Conservation (phyloP, 1,140 invertebrate genomes). For the Drosophila albomicans region DNA sequence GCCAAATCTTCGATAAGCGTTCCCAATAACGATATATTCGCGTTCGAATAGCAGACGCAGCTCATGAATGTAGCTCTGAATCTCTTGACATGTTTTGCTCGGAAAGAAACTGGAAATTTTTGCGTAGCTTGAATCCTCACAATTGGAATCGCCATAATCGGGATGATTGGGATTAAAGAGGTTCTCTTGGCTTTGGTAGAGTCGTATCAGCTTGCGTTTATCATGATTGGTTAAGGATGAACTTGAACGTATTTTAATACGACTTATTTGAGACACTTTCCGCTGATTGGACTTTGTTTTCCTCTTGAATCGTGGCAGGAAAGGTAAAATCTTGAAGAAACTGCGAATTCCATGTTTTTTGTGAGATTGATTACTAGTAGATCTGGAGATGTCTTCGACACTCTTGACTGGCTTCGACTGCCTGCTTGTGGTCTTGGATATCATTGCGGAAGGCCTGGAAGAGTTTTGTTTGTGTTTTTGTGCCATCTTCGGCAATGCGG, state of each 20-base stretch:
- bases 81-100: not conserved
- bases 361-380: not conserved
- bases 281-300: not conserved
- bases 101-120: conserved; percentile 46
- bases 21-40: conserved; percentile 52
- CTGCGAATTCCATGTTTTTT: conserved; percentile 16
- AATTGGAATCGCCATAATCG: conserved; percentile 49
- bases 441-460: conserved; percentile 60
- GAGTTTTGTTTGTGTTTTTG: conserved; percentile 56
- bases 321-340: conserved; percentile 1
- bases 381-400: not conserved
- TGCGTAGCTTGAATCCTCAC: conserved; percentile 45
- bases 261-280: not conserved
- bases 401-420: conserved; percentile 9
- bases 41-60: conserved; percentile 44
- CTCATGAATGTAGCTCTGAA: conserved; percentile 27
- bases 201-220: conserved; percentile 44
- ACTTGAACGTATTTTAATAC: not conserved
- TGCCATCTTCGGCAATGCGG: conserved; percentile 54
- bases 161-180: conserved; percentile 51
- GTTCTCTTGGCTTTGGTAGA: conserved; percentile 48
- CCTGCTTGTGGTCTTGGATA: conserved; percentile 19
- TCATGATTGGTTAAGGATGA: conserved; percentile 25
- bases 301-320: not conserved
- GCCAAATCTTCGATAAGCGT: not conserved